Evolutionary conservation across 2,888 invertebrate genomes (phyloP).

Genomic region (Drosophila hamatofila): DNA sequence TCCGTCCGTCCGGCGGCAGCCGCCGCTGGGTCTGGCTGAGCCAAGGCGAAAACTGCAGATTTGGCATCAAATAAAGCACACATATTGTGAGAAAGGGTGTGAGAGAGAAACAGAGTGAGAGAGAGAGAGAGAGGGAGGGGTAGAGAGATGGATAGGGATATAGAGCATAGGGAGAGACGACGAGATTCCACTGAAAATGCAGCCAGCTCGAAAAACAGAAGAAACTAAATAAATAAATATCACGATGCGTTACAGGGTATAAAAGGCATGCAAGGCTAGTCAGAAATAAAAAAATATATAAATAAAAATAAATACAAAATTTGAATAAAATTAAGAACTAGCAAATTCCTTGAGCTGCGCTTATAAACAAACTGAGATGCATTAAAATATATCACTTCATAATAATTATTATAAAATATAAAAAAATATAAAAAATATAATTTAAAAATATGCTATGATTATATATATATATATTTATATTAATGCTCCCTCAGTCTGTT

Average conservation of each 20-base stretch:
- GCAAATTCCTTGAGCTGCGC: neutral
- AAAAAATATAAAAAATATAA: too few species aligned
- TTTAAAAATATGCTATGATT: too few species aligned
- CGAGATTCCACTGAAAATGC: slow-evolving; percentile 55
- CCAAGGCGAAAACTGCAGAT: slow-evolving; percentile 73
- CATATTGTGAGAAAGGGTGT: neutral
- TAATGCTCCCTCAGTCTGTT: neutral
- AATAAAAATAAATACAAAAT: too few species aligned
- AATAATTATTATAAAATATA: too few species aligned
- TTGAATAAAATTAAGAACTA: neutral
- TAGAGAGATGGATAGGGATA: slow-evolving; percentile 3
- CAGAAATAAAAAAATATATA: neutral
- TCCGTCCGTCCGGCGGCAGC: slow-evolving; percentile 38
- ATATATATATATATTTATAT: neutral
- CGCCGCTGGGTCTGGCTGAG: slow-evolving; percentile 45
- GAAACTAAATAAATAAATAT: slow-evolving; percentile 79
- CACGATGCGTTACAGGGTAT: slow-evolving; percentile 39
- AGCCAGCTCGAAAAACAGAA: slow-evolving; percentile 35
- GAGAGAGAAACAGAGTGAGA: neutral
- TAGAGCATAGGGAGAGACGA: slow-evolving; percentile 5
- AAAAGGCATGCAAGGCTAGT: neutral
- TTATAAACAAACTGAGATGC: too few species aligned
- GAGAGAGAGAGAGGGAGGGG: neutral
- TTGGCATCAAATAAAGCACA: slow-evolving; percentile 72
- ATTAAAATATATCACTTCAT: too few species aligned